These are phyloP conservation scores for Hyalella azteca DNA, from an alignment of 2,888 invertebrate genomes.

Conservation along the genomic window DNA sequence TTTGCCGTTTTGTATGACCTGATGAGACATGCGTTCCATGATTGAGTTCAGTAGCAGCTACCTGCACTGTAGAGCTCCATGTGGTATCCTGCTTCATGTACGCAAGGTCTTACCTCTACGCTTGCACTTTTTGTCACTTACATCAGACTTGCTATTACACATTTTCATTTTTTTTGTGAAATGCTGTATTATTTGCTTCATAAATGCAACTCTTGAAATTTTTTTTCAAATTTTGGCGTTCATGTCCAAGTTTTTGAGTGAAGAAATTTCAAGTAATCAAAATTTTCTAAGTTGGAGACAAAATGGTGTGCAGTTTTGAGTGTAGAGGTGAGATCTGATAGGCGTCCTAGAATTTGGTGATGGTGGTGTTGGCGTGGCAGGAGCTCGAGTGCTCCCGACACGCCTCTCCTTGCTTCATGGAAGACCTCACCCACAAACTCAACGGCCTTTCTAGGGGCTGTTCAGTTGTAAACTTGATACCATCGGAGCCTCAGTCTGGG, in stretches of 20 bases:
- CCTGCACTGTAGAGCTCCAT: slow-evolving; percentile 2
- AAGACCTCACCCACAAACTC: not conserved
- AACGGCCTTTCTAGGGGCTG: not conserved
- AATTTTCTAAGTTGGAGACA: not conserved
- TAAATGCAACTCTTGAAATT: not conserved
- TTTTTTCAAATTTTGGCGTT: not conserved
- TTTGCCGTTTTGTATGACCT: not conserved
- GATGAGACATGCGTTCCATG: slow-evolving; percentile 55
- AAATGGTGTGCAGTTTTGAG: too few species aligned
- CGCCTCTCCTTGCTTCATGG: not conserved
- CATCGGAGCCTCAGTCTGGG: not conserved
- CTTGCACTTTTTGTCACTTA: not conserved
- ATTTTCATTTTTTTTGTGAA: not conserved
- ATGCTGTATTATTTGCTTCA: too few species aligned
- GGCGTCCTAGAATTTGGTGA: not conserved
- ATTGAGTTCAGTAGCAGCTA: slow-evolving; percentile 41
- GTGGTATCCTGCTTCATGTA: not conserved
- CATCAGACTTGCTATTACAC: not conserved
- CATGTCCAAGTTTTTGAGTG: not conserved
- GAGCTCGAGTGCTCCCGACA: not conserved
- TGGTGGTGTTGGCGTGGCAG: not conserved
- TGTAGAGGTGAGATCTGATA: not conserved
- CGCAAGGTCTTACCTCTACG: not conserved
- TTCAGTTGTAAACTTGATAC: not conserved
- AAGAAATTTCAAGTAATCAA: not conserved